These are phyloP conservation scores for Danaus melanippus DNA, from an alignment of 1,140 invertebrate species.

Conservation along the genomic window DNA sequence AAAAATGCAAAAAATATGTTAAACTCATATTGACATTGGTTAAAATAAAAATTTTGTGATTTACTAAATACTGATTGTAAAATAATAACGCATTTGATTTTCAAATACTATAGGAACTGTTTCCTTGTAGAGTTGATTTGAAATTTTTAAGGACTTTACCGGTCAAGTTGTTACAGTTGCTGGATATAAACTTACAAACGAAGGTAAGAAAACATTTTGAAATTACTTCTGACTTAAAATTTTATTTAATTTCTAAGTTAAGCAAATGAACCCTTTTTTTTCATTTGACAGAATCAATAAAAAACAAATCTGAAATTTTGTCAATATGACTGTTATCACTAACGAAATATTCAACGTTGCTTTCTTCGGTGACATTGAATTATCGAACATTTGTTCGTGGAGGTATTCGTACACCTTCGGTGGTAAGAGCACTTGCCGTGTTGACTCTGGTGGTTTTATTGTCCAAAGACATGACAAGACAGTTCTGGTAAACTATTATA, in stretches of 20 bases:
- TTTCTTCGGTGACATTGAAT: slow-evolving; percentile 15
- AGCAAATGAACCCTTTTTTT: slow-evolving; percentile 1
- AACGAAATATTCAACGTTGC: slow-evolving; percentile 22
- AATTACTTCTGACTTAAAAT: neutral
- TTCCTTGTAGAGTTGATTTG: slow-evolving; percentile 29
- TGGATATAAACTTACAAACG: slow-evolving; percentile 31
- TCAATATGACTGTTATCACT: slow-evolving; percentile 25
- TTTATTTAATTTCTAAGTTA: neutral
- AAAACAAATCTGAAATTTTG: slow-evolving; percentile 27
- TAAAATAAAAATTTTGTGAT: no score
- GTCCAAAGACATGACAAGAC: slow-evolving; percentile 14
- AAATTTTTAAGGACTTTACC: slow-evolving; percentile 21
- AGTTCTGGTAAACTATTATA: slow-evolving; percentile 22
- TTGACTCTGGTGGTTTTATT: slow-evolving; percentile 35
- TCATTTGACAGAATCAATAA: slow-evolving; percentile 18
- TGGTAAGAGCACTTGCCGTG: slow-evolving; percentile 23
- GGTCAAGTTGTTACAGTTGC: slow-evolving; percentile 26
- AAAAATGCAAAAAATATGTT: no score
- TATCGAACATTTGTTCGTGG: slow-evolving; percentile 33
- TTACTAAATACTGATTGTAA: neutral
- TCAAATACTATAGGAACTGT: slow-evolving; percentile 28
- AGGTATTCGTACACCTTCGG: slow-evolving; percentile 26
- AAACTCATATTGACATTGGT: no score
- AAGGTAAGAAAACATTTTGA: slow-evolving; percentile 19
- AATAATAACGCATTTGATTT: slow-evolving; percentile 10